Percentiles rank a stretch among this genome's conserved stretches.
phyloP scores from a whole-genome alignment of 2,113 vertebrate species.

The Chaetorhynchus papuensis region DNA sequence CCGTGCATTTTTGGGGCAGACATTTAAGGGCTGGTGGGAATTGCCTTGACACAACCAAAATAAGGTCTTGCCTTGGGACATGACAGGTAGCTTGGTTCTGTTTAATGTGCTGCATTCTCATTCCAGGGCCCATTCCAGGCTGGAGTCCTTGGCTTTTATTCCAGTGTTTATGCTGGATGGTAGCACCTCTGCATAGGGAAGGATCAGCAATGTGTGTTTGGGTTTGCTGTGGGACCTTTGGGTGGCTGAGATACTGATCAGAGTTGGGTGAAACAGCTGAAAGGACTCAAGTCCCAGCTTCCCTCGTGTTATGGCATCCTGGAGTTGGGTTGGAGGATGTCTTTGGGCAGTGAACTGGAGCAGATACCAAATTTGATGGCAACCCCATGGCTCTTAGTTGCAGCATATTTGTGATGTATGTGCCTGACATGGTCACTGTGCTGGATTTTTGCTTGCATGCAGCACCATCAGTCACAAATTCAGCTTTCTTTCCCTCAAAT shows the following conservation, averaged over 20 bases:
- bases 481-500: neutral
- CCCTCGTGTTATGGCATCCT: neutral
- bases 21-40: neutral
- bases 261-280: neutral
- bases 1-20: neutral
- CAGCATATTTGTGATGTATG: rapidly evolving
- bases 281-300: neutral
- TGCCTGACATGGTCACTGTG: neutral
- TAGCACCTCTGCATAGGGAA: rapidly evolving
- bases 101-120: neutral
- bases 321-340: neutral
- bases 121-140: neutral
- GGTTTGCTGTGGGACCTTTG: neutral
- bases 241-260: neutral
- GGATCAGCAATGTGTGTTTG: neutral
- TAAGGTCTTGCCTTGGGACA: neutral
- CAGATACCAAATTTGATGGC: too few relatives aligned
- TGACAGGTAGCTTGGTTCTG: neutral
- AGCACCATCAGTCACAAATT: neutral
- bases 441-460: neutral
- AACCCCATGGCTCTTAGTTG: rapidly evolving
- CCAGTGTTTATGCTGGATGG: neutral
- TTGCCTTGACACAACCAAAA: neutral
- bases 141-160: neutral
- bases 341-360: neutral